Evolutionary conservation across 2,113 vertebrate species (phyloP).

Genomic region (Paradisaea rubra): DNA sequence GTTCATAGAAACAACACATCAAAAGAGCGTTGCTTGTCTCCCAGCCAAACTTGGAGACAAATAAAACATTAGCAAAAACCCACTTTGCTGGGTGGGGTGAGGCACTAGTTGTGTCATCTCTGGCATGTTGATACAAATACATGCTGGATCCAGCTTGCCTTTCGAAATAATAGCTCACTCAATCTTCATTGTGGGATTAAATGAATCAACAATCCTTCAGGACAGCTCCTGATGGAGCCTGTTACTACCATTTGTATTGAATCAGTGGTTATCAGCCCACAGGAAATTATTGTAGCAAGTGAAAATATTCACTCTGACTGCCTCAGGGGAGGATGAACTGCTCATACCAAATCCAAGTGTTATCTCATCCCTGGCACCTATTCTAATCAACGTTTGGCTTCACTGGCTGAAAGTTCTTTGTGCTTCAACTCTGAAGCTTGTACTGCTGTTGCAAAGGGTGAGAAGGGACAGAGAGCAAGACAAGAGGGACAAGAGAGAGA

Average conservation of each 20-base stretch:
- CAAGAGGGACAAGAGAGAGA: neutral
- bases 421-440: neutral
- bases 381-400: slow-evolving; percentile 69
- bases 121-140: neutral
- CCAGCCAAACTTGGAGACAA: neutral
- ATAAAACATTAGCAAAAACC: neutral
- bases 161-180: slow-evolving; percentile 48
- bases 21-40: neutral
- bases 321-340: slow-evolving; percentile 63
- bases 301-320: slow-evolving; percentile 56
- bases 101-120: neutral
- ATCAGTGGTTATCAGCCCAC: neutral
- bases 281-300: slow-evolving; percentile 22
- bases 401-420: slow-evolving; percentile 16
- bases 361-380: slow-evolving; percentile 68
- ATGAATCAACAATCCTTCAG: slow-evolving; percentile 16
- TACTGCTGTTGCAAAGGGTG: neutral
- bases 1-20: neutral
- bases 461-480: neutral
- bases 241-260: slow-evolving; percentile 28
- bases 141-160: neutral
- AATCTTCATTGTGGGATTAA: slow-evolving; percentile 13
- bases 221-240: slow-evolving; percentile 11
- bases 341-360: slow-evolving; percentile 68
- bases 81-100: neutral